phyloP scores from a whole-genome alignment of 2,797 vertebrate genomes.

The Typhlichthys eigenmanni region DNA sequence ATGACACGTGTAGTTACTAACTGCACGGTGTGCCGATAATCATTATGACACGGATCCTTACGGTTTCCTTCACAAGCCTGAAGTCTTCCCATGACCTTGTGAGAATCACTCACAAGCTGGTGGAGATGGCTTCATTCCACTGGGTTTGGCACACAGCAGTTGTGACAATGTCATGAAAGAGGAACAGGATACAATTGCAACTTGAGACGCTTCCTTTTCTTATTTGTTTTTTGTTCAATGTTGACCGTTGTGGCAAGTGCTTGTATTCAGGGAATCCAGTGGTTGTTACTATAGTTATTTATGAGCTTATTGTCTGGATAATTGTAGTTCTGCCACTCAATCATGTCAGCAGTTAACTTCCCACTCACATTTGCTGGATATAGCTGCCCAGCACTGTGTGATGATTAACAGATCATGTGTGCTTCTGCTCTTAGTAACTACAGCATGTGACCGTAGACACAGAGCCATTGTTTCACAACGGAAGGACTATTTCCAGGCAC shows the following conservation, averaged over 20 bases:
- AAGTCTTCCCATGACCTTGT: too few species aligned
- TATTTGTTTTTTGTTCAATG: background rate
- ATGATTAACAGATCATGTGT: conserved; percentile 15
- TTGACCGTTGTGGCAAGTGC: background rate
- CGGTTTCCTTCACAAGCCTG: too few species aligned
- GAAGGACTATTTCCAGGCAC: conserved; percentile 1
- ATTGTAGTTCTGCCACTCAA: too few species aligned
- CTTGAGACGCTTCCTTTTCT: background rate
- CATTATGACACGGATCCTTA: too few species aligned
- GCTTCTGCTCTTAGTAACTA: background rate
- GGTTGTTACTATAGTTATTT: too few species aligned
- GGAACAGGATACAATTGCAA: conserved; percentile 18
- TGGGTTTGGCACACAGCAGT: conserved; percentile 18
- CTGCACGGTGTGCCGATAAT: too few species aligned
- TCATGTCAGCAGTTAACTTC: background rate
- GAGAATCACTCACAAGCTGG: too few species aligned
- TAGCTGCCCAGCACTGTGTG: conserved; percentile 10
- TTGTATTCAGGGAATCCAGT: background rate
- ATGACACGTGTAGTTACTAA: too few species aligned
- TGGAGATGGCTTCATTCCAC: conserved; percentile 12
- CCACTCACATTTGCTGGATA: too few species aligned
- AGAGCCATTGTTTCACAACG: conserved; percentile 7
- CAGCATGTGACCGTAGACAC: conserved; percentile 10
- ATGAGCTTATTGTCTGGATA: background rate
- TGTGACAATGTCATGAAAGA: conserved; percentile 1